Percentiles rank a stretch among this genome's conserved stretches.
These are phyloP conservation scores for Coenonympha glycerion DNA, from an alignment of 2,888 invertebrate genomes.

Conservation along the genomic window DNA sequence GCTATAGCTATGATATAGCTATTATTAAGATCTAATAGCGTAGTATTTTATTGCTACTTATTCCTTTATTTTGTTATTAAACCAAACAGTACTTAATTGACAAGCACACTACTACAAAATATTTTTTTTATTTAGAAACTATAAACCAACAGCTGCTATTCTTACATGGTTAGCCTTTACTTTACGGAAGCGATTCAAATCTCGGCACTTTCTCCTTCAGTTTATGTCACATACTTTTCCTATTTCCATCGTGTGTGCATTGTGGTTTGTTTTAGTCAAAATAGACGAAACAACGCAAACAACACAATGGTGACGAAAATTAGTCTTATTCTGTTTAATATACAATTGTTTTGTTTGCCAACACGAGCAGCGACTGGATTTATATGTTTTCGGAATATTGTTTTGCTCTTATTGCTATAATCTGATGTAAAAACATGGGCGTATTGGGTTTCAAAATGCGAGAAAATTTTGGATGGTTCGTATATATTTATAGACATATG, in stretches of 20 bases:
- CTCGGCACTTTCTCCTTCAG: not conserved
- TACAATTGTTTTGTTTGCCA: conserved; percentile 21
- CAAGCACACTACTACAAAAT: too few species aligned
- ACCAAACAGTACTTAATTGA: too few species aligned
- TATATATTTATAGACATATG: too few species aligned
- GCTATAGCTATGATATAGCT: too few species aligned
- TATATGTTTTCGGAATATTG: not conserved
- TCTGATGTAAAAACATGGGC: not conserved
- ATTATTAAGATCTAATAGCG: too few species aligned
- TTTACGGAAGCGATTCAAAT: not conserved
- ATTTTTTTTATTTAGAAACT: too few species aligned
- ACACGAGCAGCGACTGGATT: not conserved
- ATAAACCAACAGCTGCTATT: too few species aligned
- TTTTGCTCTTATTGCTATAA: not conserved
- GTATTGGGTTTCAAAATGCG: too few species aligned
- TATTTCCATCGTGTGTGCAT: not conserved
- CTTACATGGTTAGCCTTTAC: too few species aligned
- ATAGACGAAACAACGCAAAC: conserved; percentile 23
- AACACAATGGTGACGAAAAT: conserved; percentile 41
- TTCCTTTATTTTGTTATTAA: too few species aligned
- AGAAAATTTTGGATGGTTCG: too few species aligned
- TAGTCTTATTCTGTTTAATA: conserved; percentile 29
- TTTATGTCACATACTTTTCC: not conserved
- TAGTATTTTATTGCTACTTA: too few species aligned
- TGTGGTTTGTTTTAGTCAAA: conserved; percentile 25